Conservation (phyloP, 2,113 vertebrate species). For the Cariama cristata region DNA sequence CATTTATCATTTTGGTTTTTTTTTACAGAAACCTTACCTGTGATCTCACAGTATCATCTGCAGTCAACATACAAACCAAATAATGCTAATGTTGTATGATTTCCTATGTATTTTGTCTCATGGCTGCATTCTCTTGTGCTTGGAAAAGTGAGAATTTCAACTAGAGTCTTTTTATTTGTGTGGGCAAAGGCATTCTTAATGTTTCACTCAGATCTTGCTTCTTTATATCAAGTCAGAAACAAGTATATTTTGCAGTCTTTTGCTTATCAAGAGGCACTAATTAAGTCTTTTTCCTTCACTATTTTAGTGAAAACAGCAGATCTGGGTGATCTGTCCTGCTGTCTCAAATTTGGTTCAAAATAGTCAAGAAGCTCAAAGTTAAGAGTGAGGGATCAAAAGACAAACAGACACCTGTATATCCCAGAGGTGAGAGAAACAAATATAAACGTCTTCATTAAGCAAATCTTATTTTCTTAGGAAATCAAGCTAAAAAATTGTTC, state of each 20-base stretch:
- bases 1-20: neutral
- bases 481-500: neutral
- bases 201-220: neutral
- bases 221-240: neutral
- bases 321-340: neutral
- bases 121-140: neutral
- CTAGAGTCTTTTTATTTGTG: accelerated
- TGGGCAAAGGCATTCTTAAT: neutral
- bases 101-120: neutral
- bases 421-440: neutral
- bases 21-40: neutral
- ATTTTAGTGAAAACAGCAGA: neutral
- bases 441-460: neutral
- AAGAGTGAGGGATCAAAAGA: neutral
- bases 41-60: neutral
- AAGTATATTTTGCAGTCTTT: neutral
- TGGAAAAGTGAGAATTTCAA: neutral
- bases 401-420: neutral
- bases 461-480: neutral
- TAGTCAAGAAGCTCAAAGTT: neutral
- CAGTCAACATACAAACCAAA: neutral
- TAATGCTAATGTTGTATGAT: neutral
- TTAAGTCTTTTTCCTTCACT: neutral
- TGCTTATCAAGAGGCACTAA: neutral
- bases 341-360: neutral